phyloP scores from a whole-genome alignment of 1,140 invertebrate species.

The Bombyx mandarina region DNA sequence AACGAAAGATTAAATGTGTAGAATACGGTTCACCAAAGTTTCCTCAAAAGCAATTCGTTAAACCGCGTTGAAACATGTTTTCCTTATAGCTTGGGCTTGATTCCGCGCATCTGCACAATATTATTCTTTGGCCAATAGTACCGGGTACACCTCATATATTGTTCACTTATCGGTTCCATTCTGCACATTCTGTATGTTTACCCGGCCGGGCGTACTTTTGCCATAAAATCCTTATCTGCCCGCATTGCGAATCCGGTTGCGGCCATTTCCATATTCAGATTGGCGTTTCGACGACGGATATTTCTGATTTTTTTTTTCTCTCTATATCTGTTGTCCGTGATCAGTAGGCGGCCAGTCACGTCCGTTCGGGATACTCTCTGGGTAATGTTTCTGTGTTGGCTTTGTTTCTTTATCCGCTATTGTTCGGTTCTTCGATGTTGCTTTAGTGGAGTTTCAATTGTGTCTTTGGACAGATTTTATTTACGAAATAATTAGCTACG shows the following conservation, averaged over 20 bases:
- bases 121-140: constrained; percentile 5
- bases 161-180: constrained; percentile 37
- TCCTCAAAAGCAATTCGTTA: too few relatives aligned
- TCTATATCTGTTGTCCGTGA: too few relatives aligned
- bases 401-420: constrained; percentile 2
- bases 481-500: too few relatives aligned
- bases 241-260: constrained; percentile 51
- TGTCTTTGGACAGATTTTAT: too few relatives aligned
- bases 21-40: too few relatives aligned
- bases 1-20: too few relatives aligned
- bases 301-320: constrained; percentile 29
- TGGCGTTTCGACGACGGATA: constrained; percentile 33
- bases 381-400: constrained; percentile 7
- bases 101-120: neutral
- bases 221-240: constrained; percentile 62
- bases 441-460: too few relatives aligned
- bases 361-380: too few relatives aligned
- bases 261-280: constrained; percentile 61
- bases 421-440: too few relatives aligned
- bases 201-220: constrained; percentile 31
- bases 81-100: neutral
- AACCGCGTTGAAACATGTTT: too few relatives aligned
- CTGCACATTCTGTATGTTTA: constrained; percentile 29
- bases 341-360: too few relatives aligned
- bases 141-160: constrained; percentile 3